Base-by-base conservation (phyloP, 1,140 invertebrate species). In the Zeugodacus cucurbitae region DNA sequence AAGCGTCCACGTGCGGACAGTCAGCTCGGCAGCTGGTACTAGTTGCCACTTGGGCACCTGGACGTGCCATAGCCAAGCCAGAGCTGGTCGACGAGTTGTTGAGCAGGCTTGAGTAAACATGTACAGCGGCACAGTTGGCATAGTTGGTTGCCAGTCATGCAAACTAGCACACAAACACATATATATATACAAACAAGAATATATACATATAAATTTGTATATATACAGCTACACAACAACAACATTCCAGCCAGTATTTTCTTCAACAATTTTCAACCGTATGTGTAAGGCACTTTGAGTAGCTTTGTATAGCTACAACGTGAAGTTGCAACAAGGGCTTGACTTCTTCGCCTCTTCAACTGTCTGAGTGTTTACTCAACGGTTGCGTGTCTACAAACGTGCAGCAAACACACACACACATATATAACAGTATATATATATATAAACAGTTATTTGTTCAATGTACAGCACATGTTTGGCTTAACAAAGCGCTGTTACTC, bases 291-390 rank as follows among this genome's bases (percentile, higher is more conserved):
- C n/a, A n/a, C 41, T 82, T 82, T 82, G 20, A 54, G 74, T 11
- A 11, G 41, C 74, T 48, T 41, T 82, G 22, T 26, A 17, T 82
- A 48, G 74, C 34, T 3, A 29, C 22, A 26, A 48, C 22, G 41
- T 29, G 44, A 26, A 62, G 41, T 48, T 41, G n/a, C 34, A 82
- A 26, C 44, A 11, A 11, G 4, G 22, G 44, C 74, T 82, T 29
- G 41, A 82, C 74, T 54, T 82, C 11, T 48, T 4, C 34, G 74
- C 41, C n/a, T 44, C 74, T 82, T 41, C 8, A 22, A 22, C 41
- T 48, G 74, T 44, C 74, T 82, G 74, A 54, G 74, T 82, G 74
- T 82, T 48, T 48, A 82, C 41, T 29, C 44, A n/a, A 82, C 41
- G 44, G 41, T 54, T 82, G 74, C 74, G 26, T 48, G n/a, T 29